Conservation (phyloP, 2,888 invertebrate genomes). For the Cantharis lateralis region DNA sequence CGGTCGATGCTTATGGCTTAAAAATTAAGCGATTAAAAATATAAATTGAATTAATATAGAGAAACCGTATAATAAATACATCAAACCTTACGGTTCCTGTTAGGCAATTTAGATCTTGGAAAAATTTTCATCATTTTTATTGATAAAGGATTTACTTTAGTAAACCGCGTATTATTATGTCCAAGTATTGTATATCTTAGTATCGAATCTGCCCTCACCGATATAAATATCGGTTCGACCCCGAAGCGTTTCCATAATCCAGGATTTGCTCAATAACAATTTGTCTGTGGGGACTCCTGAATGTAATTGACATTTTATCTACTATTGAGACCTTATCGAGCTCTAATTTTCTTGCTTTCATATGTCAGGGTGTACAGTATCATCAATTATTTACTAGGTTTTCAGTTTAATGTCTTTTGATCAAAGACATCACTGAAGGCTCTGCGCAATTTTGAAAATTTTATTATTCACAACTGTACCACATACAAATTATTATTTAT, state of each 20-base stretch:
- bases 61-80: not conserved
- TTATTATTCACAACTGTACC: not conserved
- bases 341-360: slow-evolving; percentile 31
- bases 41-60: not conserved
- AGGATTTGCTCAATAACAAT: slow-evolving; percentile 50
- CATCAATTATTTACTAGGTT: slow-evolving; percentile 18
- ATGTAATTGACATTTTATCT: slow-evolving; percentile 49
- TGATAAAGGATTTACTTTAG: not conserved
- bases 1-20: not conserved
- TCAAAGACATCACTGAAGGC: not conserved
- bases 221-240: slow-evolving; percentile 33
- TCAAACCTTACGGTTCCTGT: not conserved
- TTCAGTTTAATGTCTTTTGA: not conserved
- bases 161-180: slow-evolving; percentile 10
- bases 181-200: slow-evolving; percentile 28
- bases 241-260: slow-evolving; percentile 48
- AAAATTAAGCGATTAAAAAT: not conserved
- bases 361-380: slow-evolving; percentile 13
- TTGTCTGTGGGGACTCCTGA: slow-evolving; percentile 46
- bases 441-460: not conserved
- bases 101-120: not conserved
- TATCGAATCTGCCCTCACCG: slow-evolving; percentile 35
- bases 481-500: not conserved
- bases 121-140: not conserved
- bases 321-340: slow-evolving; percentile 36